Percentiles rank a stretch among this genome's conserved stretches.
phyloP scores from a whole-genome alignment of 37 sponge, comb jelly and placozoan species.

The Chondrilla cf. caribensis region DNA sequence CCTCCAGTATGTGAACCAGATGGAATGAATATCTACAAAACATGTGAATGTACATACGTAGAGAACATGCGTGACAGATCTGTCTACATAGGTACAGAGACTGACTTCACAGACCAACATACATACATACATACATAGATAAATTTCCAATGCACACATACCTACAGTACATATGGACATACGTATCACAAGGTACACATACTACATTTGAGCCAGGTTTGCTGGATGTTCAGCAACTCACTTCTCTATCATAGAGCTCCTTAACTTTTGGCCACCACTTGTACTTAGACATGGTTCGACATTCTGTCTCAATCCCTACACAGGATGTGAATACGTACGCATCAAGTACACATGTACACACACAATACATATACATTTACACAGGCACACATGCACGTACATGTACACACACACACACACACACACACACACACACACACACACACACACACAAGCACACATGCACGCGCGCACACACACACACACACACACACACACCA shows the following conservation, averaged over 20 bases:
- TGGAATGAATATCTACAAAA: not conserved
- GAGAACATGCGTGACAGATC: too few species aligned
- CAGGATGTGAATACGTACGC: not conserved
- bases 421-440: not conserved
- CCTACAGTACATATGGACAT: too few species aligned
- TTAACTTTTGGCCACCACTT: slow-evolving; percentile 61
- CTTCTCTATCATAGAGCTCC: slow-evolving; percentile 38
- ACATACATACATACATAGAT: too few species aligned
- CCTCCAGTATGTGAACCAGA: not conserved
- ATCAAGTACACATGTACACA: too few species aligned
- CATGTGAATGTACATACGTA: not conserved
- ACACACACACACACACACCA: too few species aligned
- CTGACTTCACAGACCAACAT: too few species aligned
- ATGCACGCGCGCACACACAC: not conserved
- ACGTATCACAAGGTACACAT: too few species aligned
- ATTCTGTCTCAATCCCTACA: slow-evolving; percentile 76
- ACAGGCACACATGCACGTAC: too few species aligned
- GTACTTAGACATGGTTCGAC: slow-evolving; percentile 59
- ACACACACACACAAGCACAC: not conserved
- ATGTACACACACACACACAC: not conserved
- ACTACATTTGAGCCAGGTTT: too few species aligned
- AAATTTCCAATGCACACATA: too few species aligned
- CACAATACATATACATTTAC: too few species aligned
- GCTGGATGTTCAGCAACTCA: not conserved
- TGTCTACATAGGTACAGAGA: too few species aligned